Base-by-base conservation (phyloP, 2,888 invertebrate genomes). In the Harpagoxenus sublaevis region DNA sequence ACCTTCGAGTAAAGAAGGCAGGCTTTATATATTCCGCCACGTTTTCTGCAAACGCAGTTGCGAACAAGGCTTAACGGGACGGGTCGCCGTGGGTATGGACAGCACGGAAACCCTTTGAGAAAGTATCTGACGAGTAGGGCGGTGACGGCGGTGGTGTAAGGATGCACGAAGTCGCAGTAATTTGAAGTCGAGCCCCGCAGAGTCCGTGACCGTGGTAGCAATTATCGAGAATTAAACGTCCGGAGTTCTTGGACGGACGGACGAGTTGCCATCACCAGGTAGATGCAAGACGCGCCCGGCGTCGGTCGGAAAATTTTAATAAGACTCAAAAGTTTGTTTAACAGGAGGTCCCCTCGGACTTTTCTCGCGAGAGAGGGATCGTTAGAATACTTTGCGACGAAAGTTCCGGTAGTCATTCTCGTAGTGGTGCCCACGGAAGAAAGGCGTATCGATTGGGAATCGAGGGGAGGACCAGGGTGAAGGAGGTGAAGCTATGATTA, bases 201-300 rank as follows among this genome's bases (percentile, higher is more conserved):
- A 81, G 84, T 84, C 84, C 86, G 90, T 85, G 87, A 87, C 87
- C 88, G 89, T 84, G 88, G 84, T 89, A 88, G 90, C 90, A 89
- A 91, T 91, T 91, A 91, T 89, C 88, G 90, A 68, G 90, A 91
- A 91, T 91, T 89, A 90, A 88, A 89, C 86, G 87, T 87, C 81
- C 77, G 78, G 71, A 86, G 75, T 79, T 86, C 48, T 39, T 45
- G 35, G 73, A 57, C 83, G 83, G 28, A 28, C 75, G 84, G 84
- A 66, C 86, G 77, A 71, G 87, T 81, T 83, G 79, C 83, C 84
- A 57, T 35, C 68, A 18, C 78, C 57, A 71, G 79, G 57, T 71
- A 79, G 57, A 60, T 55, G 63, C 23, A 51, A 75, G 77, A 65
- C 45, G 66, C 31, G 63, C 71, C 53, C 75, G 68, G 45, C 68